phyloP scores from a whole-genome alignment of 2,888 invertebrate genomes.

The Phoenoteleia sp. region DNA sequence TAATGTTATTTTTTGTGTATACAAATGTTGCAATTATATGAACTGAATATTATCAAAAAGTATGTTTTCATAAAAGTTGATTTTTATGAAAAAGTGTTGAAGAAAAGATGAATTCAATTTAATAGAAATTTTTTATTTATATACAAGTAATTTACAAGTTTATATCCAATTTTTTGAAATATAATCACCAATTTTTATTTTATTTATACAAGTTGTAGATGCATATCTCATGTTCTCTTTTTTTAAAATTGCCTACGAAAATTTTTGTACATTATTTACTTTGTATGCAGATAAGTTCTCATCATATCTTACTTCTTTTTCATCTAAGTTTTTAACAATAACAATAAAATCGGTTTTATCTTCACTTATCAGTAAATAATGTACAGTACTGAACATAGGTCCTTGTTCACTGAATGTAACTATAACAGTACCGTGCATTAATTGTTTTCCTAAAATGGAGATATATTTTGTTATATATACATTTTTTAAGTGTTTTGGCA shows the following conservation, averaged over 20 bases:
- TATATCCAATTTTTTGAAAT: slow-evolving; percentile 10
- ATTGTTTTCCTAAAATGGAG: slow-evolving; percentile 10
- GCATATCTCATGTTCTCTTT: neutral
- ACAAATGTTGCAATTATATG: too few relatives aligned
- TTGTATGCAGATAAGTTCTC: slow-evolving; percentile 4
- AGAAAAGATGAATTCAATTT: too few relatives aligned
- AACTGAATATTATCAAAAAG: too few relatives aligned
- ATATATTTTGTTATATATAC: neutral
- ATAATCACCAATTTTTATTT: neutral
- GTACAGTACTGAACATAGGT: neutral
- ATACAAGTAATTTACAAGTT: too few relatives aligned
- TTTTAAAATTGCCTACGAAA: neutral
- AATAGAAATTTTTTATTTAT: too few relatives aligned
- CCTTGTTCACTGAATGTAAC: neutral
- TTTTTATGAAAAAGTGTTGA: too few relatives aligned
- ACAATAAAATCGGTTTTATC: slow-evolving; percentile 21
- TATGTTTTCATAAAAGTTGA: too few relatives aligned
- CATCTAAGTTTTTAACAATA: neutral
- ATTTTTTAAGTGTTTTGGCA: too few relatives aligned
- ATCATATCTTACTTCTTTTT: neutral
- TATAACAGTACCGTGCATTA: neutral
- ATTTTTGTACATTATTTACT: neutral
- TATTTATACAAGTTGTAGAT: slow-evolving; percentile 2
- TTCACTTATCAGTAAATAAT: neutral
- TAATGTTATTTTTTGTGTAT: too few relatives aligned